Conservation (phyloP, 2,888 invertebrate genomes). For the Sussaba pulchella region DNA sequence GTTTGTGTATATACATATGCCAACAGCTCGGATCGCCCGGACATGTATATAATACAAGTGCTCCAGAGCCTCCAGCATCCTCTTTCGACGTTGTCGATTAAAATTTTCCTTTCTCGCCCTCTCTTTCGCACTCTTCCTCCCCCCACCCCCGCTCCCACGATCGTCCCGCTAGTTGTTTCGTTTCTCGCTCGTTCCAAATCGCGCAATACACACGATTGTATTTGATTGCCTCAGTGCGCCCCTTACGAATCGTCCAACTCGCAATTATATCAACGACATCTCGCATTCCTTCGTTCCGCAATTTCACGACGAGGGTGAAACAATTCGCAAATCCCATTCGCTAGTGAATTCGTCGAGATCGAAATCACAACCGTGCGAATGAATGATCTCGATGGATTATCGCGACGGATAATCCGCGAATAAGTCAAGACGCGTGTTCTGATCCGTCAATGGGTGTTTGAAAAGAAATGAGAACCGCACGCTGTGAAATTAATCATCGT, state of each 20-base stretch:
- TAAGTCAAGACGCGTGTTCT: background rate
- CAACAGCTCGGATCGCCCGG: no score
- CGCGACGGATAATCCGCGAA: conserved; percentile 25
- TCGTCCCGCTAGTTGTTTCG: conserved; percentile 49
- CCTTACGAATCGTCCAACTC: conserved; percentile 47
- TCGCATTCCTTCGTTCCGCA: conserved; percentile 41
- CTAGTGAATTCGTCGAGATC: background rate
- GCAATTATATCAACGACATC: conserved; percentile 49
- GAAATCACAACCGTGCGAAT: no score
- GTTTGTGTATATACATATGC: conserved; percentile 25
- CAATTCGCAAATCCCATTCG: background rate
- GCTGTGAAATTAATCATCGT: conserved; percentile 46
- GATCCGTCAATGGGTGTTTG: conserved; percentile 1
- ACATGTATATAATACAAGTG: background rate
- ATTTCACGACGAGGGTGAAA: background rate
- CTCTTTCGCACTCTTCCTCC: conserved; percentile 30
- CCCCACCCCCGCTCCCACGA: conserved; percentile 14
- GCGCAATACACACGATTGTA: conserved; percentile 36
- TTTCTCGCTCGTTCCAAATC: conserved; percentile 55
- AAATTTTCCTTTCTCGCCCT: conserved; percentile 51
- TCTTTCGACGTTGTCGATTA: conserved; percentile 59
- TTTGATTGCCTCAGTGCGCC: no score
- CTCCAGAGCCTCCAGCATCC: conserved; percentile 62
- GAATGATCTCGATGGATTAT: conserved; percentile 30
- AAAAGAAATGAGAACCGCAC: conserved; percentile 49